Base-by-base conservation (phyloP, 2,113 vertebrate genomes). In the Pelmatolapia mariae region DNA sequence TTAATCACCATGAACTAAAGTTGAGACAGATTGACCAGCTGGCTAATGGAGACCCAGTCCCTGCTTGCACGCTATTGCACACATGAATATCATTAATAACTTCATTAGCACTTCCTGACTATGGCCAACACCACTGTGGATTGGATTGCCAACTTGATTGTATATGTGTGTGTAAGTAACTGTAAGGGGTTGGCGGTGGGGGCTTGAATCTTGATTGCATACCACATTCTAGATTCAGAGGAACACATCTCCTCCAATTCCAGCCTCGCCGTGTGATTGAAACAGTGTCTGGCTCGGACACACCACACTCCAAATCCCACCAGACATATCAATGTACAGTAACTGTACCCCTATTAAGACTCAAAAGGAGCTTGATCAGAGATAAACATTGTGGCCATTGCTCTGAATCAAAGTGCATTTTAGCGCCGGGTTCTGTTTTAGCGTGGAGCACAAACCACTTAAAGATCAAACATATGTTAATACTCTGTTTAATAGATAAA, bases 31-130 rank as follows among this genome's bases (percentile, higher is more conserved):
- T 83, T 86, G 66, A 88, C 82, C 92, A 95, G 92, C 91, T 91
- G 93, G 84, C 90, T 81, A 76, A 87, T 56, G 82, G 87, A 90
- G 91, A 85, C 90, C 86, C 53, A 26, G 50, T 83, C 89, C 45
- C 80, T 52, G 71, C 90, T 89, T 84, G 89, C 92, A 92, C 79
- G 68, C 86, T 87, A 80, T 71, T 80, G 76, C 92, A 93, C 95
- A 93, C 87, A 92, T 94, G 94, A 93, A 95, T 92, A 94, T 95
- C 91, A 94, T 95, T 95, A 94, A 94, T 94, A 94, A 91, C 83
- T 95, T 94, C 87, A 94, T 96, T 95, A 93, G 92, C 92, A 85
- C 93, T 94, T 92, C 91, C 89, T 94, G 86, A 88, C 89, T 81
- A 68, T 87, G 76, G 91, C 88, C 88, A 90, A 87, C 86, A 78